Evolutionary conservation across 2,113 vertebrate genomes (phyloP).

Genomic region (Eulemur rufifrons): DNA sequence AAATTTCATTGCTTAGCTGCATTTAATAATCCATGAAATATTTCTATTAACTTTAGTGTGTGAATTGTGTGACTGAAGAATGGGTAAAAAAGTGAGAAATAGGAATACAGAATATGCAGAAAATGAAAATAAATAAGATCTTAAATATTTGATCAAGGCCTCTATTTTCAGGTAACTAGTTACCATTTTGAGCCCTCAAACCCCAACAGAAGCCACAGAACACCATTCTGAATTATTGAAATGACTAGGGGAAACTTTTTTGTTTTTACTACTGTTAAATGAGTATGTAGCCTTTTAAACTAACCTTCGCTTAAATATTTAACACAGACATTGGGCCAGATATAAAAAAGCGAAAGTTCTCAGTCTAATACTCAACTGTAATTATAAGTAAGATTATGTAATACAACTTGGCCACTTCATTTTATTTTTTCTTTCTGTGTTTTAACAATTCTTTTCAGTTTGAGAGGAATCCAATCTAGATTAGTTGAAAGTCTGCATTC

Average conservation of each 20-base stretch:
- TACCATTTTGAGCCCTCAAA: background rate
- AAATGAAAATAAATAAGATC: conserved; percentile 63
- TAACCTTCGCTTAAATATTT: conserved; percentile 70
- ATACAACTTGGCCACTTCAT: background rate
- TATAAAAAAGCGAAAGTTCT: conserved; percentile 43
- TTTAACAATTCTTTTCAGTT: background rate
- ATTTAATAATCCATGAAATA: conserved; percentile 76
- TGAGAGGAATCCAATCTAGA: background rate
- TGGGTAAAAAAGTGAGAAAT: background rate
- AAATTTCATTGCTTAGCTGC: conserved; percentile 54
- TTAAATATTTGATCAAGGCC: conserved; percentile 75
- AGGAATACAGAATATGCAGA: conserved; percentile 52
- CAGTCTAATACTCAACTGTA: conserved; percentile 9
- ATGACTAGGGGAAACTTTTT: background rate
- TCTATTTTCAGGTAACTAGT: conserved; percentile 64
- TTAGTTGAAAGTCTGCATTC: background rate
- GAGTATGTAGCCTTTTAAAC: conserved; percentile 29
- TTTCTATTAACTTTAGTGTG: conserved; percentile 64
- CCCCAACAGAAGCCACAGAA: conserved; percentile 23
- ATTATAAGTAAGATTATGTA: background rate
- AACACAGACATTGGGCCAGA: conserved; percentile 54
- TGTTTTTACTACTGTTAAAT: conserved; percentile 51
- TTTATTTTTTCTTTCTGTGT: background rate
- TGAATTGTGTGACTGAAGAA: conserved; percentile 21
- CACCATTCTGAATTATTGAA: conserved; percentile 66